phyloP scores from a whole-genome alignment of 2,888 invertebrate species.

The Pecten maximus region DNA sequence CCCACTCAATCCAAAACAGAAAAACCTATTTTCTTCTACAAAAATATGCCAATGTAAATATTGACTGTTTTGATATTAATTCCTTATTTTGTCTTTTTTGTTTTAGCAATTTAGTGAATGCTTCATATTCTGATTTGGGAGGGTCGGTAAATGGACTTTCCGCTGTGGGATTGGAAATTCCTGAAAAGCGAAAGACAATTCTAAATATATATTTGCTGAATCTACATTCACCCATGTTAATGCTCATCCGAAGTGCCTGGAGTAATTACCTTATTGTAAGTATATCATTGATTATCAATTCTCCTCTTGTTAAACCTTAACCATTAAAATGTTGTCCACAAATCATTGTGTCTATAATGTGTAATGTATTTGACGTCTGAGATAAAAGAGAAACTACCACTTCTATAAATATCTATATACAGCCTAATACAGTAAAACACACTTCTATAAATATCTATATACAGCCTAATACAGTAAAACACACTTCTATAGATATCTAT shows the following conservation, averaged over 20 bases:
- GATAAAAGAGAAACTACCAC: too few species aligned
- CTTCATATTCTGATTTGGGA: conserved; percentile 68
- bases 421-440: too few species aligned
- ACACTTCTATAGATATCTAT: too few species aligned
- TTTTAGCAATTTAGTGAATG: conserved; percentile 61
- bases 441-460: too few species aligned
- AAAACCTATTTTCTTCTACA: too few species aligned
- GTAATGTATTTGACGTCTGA: too few species aligned
- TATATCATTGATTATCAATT: conserved; percentile 22
- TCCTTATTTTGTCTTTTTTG: neutral
- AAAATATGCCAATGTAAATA: too few species aligned
- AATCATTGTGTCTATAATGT: neutral
- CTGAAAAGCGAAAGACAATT: conserved; percentile 69
- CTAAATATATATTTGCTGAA: conserved; percentile 79
- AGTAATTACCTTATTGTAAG: conserved; percentile 79
- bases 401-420: too few species aligned
- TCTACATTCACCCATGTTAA: conserved; percentile 76
- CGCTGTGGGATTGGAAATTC: conserved; percentile 60
- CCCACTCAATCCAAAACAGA: too few species aligned
- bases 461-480: too few species aligned
- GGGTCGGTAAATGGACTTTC: conserved; percentile 69
- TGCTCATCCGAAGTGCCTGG: conserved; percentile 79
- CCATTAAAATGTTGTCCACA: too few species aligned
- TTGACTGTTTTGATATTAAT: too few species aligned
- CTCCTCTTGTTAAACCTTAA: neutral